Conservation (phyloP, 2,797 vertebrate genomes). For the Enoplosus armatus region DNA sequence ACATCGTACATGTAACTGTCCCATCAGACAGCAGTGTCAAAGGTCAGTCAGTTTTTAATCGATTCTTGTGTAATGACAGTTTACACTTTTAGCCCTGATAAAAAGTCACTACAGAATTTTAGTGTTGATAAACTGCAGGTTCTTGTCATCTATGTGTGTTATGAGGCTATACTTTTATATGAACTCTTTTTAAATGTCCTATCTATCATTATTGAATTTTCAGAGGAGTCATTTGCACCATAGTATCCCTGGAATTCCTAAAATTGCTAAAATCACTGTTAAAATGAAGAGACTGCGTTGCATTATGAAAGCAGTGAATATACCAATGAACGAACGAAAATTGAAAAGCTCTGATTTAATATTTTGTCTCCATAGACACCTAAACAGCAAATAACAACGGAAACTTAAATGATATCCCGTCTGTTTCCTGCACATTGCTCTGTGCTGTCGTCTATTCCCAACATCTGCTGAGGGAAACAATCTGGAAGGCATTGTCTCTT, state of each 20-base stretch:
- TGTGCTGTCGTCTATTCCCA: slow-evolving; percentile 46
- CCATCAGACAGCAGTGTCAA: slow-evolving; percentile 18
- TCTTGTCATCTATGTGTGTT: not conserved
- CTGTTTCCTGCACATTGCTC: slow-evolving; percentile 66
- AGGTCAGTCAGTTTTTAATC: slow-evolving; percentile 2
- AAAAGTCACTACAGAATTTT: not conserved
- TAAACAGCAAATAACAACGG: slow-evolving; percentile 61
- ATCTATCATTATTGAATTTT: not conserved
- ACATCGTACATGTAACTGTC: slow-evolving; percentile 36
- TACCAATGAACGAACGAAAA: not conserved
- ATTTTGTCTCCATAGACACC: slow-evolving; percentile 66
- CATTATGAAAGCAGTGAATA: not conserved
- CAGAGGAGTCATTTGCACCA: not conserved
- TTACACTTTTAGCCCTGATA: slow-evolving; percentile 3
- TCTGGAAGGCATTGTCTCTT: slow-evolving; percentile 78
- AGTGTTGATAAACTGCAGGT: slow-evolving; percentile 4
- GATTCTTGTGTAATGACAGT: not conserved
- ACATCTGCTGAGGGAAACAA: slow-evolving; percentile 73
- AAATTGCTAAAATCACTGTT: not conserved
- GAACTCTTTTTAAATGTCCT: not conserved
- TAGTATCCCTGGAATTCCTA: not conserved
- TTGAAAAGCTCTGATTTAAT: slow-evolving; percentile 4
- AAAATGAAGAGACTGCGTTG: not conserved
- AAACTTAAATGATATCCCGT: slow-evolving; percentile 54
- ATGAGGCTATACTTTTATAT: not conserved